phyloP scores from a whole-genome alignment of 2,888 invertebrate genomes.

The Sylvicola cinctus region DNA sequence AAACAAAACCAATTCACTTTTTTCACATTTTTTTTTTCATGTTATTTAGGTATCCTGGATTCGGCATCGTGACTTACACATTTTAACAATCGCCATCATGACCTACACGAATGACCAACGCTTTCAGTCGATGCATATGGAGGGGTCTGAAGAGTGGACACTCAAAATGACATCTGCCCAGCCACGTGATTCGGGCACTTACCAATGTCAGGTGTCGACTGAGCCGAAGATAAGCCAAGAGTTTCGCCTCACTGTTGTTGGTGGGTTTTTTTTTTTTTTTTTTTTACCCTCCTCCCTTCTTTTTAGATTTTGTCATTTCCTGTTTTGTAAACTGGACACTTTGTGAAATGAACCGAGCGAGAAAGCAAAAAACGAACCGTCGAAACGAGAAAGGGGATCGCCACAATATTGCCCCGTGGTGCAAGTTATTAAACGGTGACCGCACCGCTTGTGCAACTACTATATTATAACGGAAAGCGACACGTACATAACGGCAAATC shows the following conservation, averaged over 20 bases:
- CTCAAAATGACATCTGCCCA: slow-evolving; percentile 48
- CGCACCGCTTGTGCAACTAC: too few relatives aligned
- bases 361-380: too few relatives aligned
- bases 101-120: slow-evolving; percentile 55
- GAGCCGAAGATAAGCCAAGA: slow-evolving; percentile 47
- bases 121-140: slow-evolving; percentile 46
- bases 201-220: slow-evolving; percentile 51
- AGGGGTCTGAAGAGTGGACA: slow-evolving; percentile 53
- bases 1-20: too few relatives aligned
- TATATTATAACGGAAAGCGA: too few relatives aligned
- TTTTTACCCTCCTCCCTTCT: too few relatives aligned
- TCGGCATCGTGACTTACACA: slow-evolving; percentile 61
- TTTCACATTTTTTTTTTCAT: neutral
- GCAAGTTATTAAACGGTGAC: too few relatives aligned
- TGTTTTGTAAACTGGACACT: too few relatives aligned
- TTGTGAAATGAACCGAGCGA: too few relatives aligned
- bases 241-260: slow-evolving; percentile 40
- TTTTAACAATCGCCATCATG: slow-evolving; percentile 47
- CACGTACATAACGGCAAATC: too few relatives aligned
- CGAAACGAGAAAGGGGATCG: too few relatives aligned
- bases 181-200: slow-evolving; percentile 43
- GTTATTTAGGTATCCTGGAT: slow-evolving; percentile 60
- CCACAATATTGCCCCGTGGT: too few relatives aligned
- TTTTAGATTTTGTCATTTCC: too few relatives aligned
- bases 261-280: slow-evolving; percentile 24